phyloP scores from a whole-genome alignment of 2,797 vertebrate genomes.

The Falco peregrinus region DNA sequence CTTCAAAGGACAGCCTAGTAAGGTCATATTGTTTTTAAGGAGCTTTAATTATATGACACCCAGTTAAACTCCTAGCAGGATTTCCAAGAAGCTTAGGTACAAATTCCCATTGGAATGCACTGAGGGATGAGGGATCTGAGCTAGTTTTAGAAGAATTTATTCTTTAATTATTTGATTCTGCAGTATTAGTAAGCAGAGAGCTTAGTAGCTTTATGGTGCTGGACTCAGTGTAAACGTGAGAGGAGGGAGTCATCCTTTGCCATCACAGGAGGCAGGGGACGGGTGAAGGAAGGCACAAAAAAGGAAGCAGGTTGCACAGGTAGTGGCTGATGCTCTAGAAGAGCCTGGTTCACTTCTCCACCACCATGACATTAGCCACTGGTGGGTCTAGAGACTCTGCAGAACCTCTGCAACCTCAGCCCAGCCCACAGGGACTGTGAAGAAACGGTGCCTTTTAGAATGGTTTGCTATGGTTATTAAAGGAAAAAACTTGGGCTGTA shows the following conservation, averaged over 20 bases:
- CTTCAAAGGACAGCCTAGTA: neutral
- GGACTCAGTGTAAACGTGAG: accelerated
- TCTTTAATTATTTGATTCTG: slow-evolving; percentile 1
- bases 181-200: accelerated
- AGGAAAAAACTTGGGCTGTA: neutral
- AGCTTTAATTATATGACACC: neutral
- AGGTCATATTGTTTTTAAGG: neutral
- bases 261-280: neutral
- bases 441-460: neutral
- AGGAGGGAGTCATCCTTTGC: neutral
- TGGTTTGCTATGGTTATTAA: neutral
- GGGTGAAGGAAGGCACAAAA: neutral
- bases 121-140: neutral
- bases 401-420: neutral
- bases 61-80: neutral
- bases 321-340: neutral
- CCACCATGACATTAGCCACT: neutral
- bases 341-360: neutral
- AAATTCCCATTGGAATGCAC: neutral
- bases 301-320: neutral
- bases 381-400: neutral
- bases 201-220: neutral
- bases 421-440: neutral
- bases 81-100: neutral
- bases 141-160: slow-evolving; percentile 9